Evolutionary conservation across 2,797 vertebrate genomes (phyloP).

Genomic region (Microctenopoma lineatum): DNA sequence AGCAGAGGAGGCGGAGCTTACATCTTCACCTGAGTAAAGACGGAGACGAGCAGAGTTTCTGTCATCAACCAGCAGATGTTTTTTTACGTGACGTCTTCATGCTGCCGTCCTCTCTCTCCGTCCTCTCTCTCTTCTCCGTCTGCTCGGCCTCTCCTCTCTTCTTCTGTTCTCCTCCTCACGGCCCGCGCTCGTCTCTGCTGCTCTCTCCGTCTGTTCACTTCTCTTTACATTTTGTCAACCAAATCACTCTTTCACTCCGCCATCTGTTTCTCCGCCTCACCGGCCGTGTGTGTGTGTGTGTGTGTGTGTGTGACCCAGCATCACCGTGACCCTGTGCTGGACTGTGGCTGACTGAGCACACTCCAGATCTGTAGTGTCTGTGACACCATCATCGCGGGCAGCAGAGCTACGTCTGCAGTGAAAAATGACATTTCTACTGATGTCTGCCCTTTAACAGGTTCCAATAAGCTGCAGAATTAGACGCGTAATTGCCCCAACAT

Average conservation of each 20-base stretch:
- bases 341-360: not conserved
- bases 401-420: not conserved
- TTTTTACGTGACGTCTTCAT: slow-evolving; percentile 47
- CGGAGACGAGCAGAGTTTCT: slow-evolving; percentile 8
- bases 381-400: not conserved
- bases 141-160: slow-evolving; percentile 30
- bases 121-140: slow-evolving; percentile 42
- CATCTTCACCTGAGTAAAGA: slow-evolving; percentile 16
- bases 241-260: slow-evolving; percentile 30
- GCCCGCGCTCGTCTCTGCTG: not conserved
- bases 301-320: not conserved
- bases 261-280: slow-evolving; percentile 51
- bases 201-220: slow-evolving; percentile 54
- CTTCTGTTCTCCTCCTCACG: not conserved
- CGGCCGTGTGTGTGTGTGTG: not conserved
- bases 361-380: not conserved
- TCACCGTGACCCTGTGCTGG: not conserved
- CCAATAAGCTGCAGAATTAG: no score
- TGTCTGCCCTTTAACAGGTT: slow-evolving; percentile 2
- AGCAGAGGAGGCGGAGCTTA: not conserved
- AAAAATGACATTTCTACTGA: slow-evolving; percentile 11
- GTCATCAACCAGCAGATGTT: slow-evolving; percentile 45
- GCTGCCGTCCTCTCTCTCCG: slow-evolving; percentile 24
- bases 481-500: not conserved
- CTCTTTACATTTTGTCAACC: slow-evolving; percentile 60